phyloP scores from a whole-genome alignment of 2,113 vertebrate species.

The Macaca nemestrina region DNA sequence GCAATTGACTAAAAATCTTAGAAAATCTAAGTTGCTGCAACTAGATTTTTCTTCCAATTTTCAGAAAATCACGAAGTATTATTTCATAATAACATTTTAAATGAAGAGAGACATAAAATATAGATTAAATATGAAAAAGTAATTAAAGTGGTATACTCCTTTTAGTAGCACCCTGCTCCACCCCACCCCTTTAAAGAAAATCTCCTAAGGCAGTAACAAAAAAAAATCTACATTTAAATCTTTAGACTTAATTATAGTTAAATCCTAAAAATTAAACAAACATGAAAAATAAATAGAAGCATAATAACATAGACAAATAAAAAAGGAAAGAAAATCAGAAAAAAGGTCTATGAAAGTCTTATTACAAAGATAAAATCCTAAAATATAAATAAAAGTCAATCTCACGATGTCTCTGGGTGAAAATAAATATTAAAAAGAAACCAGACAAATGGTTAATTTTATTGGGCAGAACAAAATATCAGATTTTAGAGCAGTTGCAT shows the following conservation, averaged over 20 bases:
- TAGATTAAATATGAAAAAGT: slow-evolving; percentile 5
- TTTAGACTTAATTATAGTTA: not conserved
- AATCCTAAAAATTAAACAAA: not conserved
- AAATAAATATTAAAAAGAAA: not conserved
- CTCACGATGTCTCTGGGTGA: not conserved
- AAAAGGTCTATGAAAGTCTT: not conserved
- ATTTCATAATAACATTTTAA: not conserved
- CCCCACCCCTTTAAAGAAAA: not conserved
- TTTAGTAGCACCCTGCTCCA: not conserved
- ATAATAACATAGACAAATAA: not conserved
- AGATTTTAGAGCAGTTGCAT: not conserved
- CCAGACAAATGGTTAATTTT: not conserved
- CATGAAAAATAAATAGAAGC: not conserved
- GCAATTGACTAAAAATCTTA: not conserved
- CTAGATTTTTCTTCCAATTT: not conserved
- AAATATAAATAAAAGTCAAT: not conserved
- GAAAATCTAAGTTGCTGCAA: not conserved
- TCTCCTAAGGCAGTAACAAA: not conserved
- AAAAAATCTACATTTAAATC: not conserved
- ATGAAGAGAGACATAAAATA: slow-evolving; percentile 5
- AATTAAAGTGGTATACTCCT: not conserved
- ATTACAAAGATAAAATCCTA: not conserved
- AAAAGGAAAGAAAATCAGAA: not conserved
- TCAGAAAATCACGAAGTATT: not conserved
- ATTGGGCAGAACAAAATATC: not conserved